Conservation (phyloP, 2,113 vertebrate species). For the Odocoileus hemionus region DNA sequence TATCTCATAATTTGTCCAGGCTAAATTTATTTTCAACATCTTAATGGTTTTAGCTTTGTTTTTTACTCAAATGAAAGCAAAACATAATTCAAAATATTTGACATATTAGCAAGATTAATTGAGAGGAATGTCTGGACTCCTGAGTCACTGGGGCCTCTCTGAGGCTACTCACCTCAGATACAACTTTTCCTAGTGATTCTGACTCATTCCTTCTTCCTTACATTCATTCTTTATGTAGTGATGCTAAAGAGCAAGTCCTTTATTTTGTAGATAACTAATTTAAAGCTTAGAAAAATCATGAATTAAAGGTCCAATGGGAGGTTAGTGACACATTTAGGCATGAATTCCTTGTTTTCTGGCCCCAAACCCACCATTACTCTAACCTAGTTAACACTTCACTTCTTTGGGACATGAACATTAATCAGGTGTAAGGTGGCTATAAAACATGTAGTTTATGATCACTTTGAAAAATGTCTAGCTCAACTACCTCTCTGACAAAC, state of each 20-base stretch:
- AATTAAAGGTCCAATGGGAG: neutral
- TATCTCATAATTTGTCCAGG: constrained; percentile 22
- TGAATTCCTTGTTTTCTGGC: constrained; percentile 12
- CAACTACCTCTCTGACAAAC: neutral
- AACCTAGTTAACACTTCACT: neutral
- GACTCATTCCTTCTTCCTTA: constrained; percentile 13
- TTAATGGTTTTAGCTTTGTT: constrained; percentile 37
- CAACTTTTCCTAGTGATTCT: constrained; percentile 33
- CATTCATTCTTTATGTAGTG: constrained; percentile 22
- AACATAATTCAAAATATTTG: constrained; percentile 43
- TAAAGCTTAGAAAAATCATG: constrained; percentile 23
- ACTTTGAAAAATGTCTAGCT: constrained; percentile 1
- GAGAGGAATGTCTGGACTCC: constrained; percentile 1
- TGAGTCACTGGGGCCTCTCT: constrained; percentile 13
- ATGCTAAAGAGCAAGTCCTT: neutral
- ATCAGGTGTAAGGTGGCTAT: neutral
- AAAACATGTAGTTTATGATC: neutral
- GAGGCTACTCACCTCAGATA: neutral
- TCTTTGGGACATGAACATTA: neutral
- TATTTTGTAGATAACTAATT: constrained; percentile 46
- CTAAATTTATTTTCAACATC: constrained; percentile 33
- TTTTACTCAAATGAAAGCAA: constrained; percentile 23
- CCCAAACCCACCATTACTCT: neutral
- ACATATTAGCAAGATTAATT: constrained; percentile 39
- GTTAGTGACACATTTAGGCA: neutral